These are phyloP conservation scores for Habropoda laboriosa DNA, from an alignment of 1,140 invertebrate genomes.

Conservation along the genomic window DNA sequence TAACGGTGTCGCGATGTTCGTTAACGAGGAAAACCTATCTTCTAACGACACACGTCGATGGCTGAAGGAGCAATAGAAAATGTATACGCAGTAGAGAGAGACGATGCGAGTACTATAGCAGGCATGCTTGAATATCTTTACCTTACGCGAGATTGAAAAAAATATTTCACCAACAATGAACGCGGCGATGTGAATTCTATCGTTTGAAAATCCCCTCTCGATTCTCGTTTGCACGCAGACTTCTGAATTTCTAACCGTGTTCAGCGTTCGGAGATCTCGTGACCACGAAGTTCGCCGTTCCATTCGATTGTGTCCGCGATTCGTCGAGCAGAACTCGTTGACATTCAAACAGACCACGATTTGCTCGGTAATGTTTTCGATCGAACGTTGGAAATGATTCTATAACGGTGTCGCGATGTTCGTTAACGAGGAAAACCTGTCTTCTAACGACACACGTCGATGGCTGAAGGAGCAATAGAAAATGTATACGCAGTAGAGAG, in stretches of 20 bases:
- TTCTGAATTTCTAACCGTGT: slow-evolving; percentile 40
- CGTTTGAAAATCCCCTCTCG: no score
- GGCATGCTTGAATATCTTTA: background rate
- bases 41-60: slow-evolving; percentile 15
- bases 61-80: no score
- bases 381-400: slow-evolving; percentile 13
- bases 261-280: background rate
- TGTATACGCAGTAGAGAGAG: no score
- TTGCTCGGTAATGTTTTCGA: slow-evolving; percentile 21
- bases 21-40: slow-evolving; percentile 36
- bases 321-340: slow-evolving; percentile 39
- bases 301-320: slow-evolving; percentile 24
- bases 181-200: background rate
- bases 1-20: background rate
- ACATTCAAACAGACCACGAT: slow-evolving; percentile 35
- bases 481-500: no score
- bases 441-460: slow-evolving; percentile 14
- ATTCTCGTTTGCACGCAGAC: background rate
- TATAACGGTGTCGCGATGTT: background rate
- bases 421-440: slow-evolving; percentile 37
- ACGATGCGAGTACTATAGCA: slow-evolving; percentile 17
- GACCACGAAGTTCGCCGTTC: slow-evolving; percentile 27
- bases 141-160: background rate
- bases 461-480: no score
- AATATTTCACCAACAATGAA: slow-evolving; percentile 30